Evolutionary conservation across 2,797 vertebrate genomes (phyloP).

Genomic region (Peromyscus attwateri): DNA sequence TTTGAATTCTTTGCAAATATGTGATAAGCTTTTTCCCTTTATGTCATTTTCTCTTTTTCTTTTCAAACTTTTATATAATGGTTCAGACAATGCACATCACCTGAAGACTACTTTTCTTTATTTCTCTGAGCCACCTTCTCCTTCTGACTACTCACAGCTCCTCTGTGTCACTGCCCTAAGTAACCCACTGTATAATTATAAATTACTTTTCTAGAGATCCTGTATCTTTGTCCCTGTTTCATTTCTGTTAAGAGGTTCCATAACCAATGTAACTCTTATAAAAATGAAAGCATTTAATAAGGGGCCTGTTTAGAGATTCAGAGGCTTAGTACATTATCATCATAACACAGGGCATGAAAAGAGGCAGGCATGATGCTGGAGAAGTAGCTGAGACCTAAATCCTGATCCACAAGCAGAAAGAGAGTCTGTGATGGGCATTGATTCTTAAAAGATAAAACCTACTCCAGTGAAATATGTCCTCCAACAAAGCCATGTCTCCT

Average conservation of each 20-base stretch:
- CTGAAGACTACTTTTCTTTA: not conserved
- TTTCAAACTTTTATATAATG: too few species aligned
- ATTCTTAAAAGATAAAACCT: too few species aligned
- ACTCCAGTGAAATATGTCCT: too few species aligned
- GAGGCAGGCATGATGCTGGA: not conserved
- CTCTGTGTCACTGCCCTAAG: too few species aligned
- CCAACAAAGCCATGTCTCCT: not conserved
- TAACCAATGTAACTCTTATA: not conserved
- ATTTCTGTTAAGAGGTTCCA: not conserved
- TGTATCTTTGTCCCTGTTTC: not conserved
- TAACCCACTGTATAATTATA: not conserved
- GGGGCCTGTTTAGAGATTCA: too few species aligned
- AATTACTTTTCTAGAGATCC: not conserved
- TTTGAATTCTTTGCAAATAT: not conserved
- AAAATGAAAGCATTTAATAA: not conserved
- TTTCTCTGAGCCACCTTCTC: not conserved
- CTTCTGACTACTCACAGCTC: not conserved
- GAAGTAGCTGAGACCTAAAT: not conserved
- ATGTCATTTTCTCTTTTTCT: too few species aligned
- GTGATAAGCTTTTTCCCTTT: not conserved
- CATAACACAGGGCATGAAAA: not conserved
- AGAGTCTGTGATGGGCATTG: not conserved
- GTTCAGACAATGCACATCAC: not conserved
- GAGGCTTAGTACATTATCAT: not conserved
- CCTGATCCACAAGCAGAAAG: not conserved